Evolutionary conservation across 2,888 invertebrate genomes (phyloP), one percentile per base, ranked within the genome.

Genomic region (Morinoia aosen): DNA sequence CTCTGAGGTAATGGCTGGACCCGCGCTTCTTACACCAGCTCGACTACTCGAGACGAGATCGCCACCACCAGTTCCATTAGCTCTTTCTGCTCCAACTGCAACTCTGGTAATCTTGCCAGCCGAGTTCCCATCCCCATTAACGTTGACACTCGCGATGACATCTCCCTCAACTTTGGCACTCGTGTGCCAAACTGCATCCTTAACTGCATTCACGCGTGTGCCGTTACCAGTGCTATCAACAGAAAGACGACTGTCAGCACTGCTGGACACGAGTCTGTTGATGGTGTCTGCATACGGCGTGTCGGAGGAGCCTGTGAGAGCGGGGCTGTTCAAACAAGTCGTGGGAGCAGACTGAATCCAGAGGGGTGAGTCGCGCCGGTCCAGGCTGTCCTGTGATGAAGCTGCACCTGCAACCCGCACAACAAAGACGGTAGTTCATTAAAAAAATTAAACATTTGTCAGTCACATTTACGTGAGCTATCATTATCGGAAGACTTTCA

Each of bases 241-340:
- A 90, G 90, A 10, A 33, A 10, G 7, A 14, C 48, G 40, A 40
- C 19, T 19, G 40, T 61, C 64, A 33, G 40, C 64, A n/a, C 25
- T 64, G 64, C 10, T 11, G 48, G 58, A 57, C 61, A 95, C 39
- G 64, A 95, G 94, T 64, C 96, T 95, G 88, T 96, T 95, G 90
- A 96, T 64, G 33, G 95, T 96, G 91, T 96, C 96, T 25, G 95
- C 96, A 76, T 96, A 96, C 19, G 96, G 96, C 11, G 96, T 96
- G 58, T 56, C 93, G 11, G 93, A 93, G 58, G 48, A 14, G 12
- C 56, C 93, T 25, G 93, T 33, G n/a, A 96, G 96, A 25, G 96
- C 96, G 10, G 98, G 98, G 11, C 98, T 98, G 97, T 98, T 98
- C 3, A 98, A 97, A 97, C 98, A 98, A 39, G 98, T 98, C 0